Base-by-base conservation (phyloP, 2,888 invertebrate genomes). In the Eustalomyia histrio region DNA sequence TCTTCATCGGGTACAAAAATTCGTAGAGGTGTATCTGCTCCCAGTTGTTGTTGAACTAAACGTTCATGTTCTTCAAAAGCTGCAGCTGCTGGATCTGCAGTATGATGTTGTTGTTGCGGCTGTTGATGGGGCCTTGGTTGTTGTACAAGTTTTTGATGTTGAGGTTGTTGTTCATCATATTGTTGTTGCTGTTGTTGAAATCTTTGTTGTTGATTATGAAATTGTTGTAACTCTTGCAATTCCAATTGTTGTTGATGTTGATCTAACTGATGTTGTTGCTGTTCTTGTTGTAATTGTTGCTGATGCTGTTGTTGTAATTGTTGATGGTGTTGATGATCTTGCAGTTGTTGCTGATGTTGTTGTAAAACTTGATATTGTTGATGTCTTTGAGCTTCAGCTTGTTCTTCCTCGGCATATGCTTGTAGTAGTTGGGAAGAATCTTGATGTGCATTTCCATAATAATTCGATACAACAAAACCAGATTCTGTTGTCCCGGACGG, bases 1-100 rank as follows among this genome's bases (percentile, higher is more conserved):
- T 91, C 91, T 16, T 90, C 90, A 55, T 92, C 92, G 0, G 92
- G 92, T 14, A 92, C 91, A 85, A 92, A 91, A 79, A 92, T 92
- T 80, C 91, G 89, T 61, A 92, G 81, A 0, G 92, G 91, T 29
- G 88, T 88, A 68, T 89, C 89, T 35, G 82, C 83, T 4, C 90
- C 87, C 21, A 89, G 84, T 55, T 88, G 89, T 80, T 90, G 87
- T n/a, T 86, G 83, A 6, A 90, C 87, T 16, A 89, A 82, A 47
- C 88, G 85, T 63, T 89, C 88, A 83, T 90, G 89, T 60, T 89
- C 88, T 61, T 89, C 87, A 76, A 89, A 89, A 0, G 90, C 89
- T 2, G 86, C 78, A 9, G 85, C 81, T 6, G 85, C 83, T 29
- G 87, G 85, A 65, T 85, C 87, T 17, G 64, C 21, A 1, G 79